phyloP scores from a whole-genome alignment of 2,797 vertebrate species.

The Arnoldichthys spilopterus region DNA sequence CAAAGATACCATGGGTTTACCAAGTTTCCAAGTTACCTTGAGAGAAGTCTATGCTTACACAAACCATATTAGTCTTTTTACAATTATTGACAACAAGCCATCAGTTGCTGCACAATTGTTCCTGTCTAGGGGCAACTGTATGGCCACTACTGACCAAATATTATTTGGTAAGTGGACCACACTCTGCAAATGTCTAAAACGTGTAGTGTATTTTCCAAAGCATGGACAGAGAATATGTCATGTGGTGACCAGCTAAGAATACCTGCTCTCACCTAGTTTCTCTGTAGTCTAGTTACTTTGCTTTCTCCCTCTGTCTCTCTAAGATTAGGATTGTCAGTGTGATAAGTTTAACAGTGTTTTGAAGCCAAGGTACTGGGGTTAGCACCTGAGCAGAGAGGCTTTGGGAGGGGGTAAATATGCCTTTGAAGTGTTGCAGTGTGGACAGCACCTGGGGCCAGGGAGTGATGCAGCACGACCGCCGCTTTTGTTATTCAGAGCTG shows the following conservation, averaged over 20 bases:
- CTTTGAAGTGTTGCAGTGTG: slow-evolving; percentile 79
- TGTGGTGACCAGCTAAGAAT: background rate
- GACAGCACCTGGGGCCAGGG: slow-evolving; percentile 82
- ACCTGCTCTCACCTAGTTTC: background rate
- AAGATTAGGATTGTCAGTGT: slow-evolving; percentile 79
- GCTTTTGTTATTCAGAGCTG: slow-evolving; percentile 81
- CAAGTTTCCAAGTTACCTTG: too few species aligned
- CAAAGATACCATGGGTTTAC: too few species aligned
- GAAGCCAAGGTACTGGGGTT: slow-evolving; percentile 81
- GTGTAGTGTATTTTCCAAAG: background rate
- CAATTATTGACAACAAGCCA: too few species aligned
- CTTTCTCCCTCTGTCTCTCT: slow-evolving; percentile 51
- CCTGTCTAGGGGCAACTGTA: too few species aligned
- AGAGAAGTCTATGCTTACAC: too few species aligned
- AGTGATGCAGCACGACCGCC: slow-evolving; percentile 69
- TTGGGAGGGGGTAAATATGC: slow-evolving; percentile 79
- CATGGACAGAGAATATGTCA: background rate
- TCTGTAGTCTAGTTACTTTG: slow-evolving; percentile 24
- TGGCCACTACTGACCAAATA: too few species aligned
- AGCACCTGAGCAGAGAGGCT: slow-evolving; percentile 79
- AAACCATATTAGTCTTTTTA: too few species aligned
- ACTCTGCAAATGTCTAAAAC: too few species aligned
- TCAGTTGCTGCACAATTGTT: too few species aligned
- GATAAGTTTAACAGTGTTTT: slow-evolving; percentile 82
- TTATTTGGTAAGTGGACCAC: too few species aligned